Evolutionary conservation across 2,113 vertebrate species (phyloP).

Genomic region (Hemichromis elongatus): DNA sequence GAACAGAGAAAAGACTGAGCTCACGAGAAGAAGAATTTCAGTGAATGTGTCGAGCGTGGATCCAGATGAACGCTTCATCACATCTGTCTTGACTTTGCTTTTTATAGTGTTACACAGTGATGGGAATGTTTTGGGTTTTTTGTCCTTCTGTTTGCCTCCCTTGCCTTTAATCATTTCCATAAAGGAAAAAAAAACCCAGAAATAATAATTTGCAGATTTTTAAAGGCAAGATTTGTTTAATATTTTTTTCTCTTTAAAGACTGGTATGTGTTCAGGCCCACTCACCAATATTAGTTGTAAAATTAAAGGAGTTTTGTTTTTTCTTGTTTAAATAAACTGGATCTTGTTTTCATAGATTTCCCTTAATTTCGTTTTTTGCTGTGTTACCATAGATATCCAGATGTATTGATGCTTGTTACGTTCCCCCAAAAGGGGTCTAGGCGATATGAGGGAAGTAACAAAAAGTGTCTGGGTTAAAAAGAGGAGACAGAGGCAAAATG

Average conservation of each 20-base stretch:
- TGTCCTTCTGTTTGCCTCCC: neutral
- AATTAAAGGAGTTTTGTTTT: neutral
- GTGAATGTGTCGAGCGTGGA: neutral
- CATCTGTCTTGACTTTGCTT: rapidly evolving
- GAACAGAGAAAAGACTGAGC: neutral
- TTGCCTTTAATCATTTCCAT: neutral
- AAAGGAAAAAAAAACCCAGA: rapidly evolving
- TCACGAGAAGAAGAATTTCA: neutral
- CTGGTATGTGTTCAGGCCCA: neutral
- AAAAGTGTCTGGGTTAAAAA: too few relatives aligned
- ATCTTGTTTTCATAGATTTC: neutral
- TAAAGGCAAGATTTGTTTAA: neutral
- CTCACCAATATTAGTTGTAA: neutral
- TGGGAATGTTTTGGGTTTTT: neutral
- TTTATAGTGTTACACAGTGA: neutral
- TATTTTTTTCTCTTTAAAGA: neutral
- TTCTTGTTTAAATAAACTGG: neutral
- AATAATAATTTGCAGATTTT: neutral
- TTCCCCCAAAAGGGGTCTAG: too few relatives aligned
- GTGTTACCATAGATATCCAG: neutral
- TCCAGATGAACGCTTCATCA: neutral
- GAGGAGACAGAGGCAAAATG: too few relatives aligned
- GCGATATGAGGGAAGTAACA: too few relatives aligned
- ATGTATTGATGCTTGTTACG: too few relatives aligned
- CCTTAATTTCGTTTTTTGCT: neutral